Base-by-base conservation (phyloP, 2,888 invertebrate genomes). In the Nomada fucata region DNA sequence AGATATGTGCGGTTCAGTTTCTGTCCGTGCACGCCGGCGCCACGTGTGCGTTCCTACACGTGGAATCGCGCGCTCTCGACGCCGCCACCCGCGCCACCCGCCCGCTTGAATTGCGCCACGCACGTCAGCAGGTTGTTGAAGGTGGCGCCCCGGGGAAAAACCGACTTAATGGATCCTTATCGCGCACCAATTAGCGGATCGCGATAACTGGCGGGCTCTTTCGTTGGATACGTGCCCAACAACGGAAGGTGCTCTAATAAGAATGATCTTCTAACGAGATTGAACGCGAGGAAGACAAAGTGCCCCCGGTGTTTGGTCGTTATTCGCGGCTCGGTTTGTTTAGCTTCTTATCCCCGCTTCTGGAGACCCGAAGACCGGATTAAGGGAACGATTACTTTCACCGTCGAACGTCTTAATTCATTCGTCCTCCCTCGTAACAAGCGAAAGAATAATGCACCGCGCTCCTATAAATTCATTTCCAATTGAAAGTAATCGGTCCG, bases 61-160 rank as follows among this genome's bases (percentile, higher is more conserved):
- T 78, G 78, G 84, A 77, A 65, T 53, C 74, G 75, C 55, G 68
- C 61, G 74, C 55, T 70, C 61, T 44, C 68, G 18, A 18, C 13
- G 15, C 47, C n/a, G 9, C 75, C 9, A 10, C 2, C 63, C n/a
- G 5, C 44, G 13, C 0, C 26, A 10, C 7, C 53, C 59, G 64
- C n/a, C 47, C 36, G 70, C 36, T 77, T 64, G 69, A 67, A 81
- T 86, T n/a, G 83, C 71, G 76, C 83, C 78, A 79, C 80, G 76
- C 85, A 59, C 83, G 86, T 78, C 82, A 84, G 86, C 88, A 89
- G 84, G 84, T 87, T 81, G 89, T 84, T 68, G 77, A 69, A 64
- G 65, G 59, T 18, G 63, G 52, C 77, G 75, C 18, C 11, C 29
- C 69, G 67, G 29, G 65, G 69, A 72, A 64, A 79, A 64, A 67